These are phyloP conservation scores for Cyclargus thomasi DNA, from an alignment of 1,140 invertebrate species.

Conservation along the genomic window DNA sequence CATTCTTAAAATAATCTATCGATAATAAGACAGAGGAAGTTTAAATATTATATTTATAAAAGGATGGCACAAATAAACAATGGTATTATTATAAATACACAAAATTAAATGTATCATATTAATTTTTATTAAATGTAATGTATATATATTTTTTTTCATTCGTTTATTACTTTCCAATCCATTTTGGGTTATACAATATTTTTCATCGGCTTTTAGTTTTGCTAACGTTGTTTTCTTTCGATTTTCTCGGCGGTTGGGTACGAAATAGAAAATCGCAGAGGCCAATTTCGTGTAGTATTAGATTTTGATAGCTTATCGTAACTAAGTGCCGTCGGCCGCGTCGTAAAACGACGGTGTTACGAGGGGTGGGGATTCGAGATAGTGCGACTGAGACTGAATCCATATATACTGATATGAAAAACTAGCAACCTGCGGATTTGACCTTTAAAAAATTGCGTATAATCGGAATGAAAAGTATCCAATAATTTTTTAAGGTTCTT, in stretches of 20 bases:
- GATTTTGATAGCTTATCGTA: not conserved
- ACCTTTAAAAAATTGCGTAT: too few species aligned
- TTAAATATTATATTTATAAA: too few species aligned
- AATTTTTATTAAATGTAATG: too few species aligned
- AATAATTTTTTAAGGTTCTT: too few species aligned
- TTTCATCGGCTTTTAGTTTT: not conserved
- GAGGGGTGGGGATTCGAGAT: slow-evolving; percentile 4
- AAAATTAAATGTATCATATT: too few species aligned
- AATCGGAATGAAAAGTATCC: too few species aligned
- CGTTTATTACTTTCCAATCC: not conserved
- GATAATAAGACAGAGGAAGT: too few species aligned
- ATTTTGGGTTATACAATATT: not conserved
- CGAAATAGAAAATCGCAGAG: not conserved
- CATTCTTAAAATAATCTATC: too few species aligned
- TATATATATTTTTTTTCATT: not conserved
- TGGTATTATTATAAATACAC: too few species aligned
- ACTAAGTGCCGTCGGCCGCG: slow-evolving; percentile 2
- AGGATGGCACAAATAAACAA: too few species aligned
- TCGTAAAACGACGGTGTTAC: slow-evolving; percentile 2
- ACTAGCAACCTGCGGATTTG: too few species aligned
- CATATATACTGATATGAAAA: too few species aligned
- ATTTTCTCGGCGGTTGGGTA: not conserved
- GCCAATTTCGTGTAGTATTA: slow-evolving; percentile 1
- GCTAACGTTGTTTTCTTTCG: not conserved
- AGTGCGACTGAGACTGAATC: not conserved